A percentile compares a stretch with the other conserved stretches of the same genome.
phyloP scores from a whole-genome alignment of 2,113 vertebrate species.

The Archocentrus centrarchus region DNA sequence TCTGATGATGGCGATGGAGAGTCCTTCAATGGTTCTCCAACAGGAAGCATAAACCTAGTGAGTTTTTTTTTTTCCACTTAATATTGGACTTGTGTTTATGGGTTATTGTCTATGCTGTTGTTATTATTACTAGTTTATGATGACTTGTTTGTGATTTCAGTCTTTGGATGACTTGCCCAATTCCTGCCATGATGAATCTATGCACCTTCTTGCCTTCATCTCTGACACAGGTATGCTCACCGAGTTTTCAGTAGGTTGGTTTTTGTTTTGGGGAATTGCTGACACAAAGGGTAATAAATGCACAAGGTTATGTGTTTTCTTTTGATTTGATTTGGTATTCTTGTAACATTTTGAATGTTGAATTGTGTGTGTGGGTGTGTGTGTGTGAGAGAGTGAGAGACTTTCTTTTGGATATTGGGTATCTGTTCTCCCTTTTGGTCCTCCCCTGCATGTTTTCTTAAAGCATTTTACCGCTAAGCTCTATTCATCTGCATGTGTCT shows the following conservation, averaged over 20 bases:
- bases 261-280: no score
- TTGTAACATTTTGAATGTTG: neutral
- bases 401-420: neutral
- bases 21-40: conserved; percentile 97
- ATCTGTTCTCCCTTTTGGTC: conserved; percentile 9
- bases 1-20: conserved; percentile 97
- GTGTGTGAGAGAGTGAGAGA: neutral
- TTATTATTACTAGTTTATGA: neutral
- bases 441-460: conserved; percentile 20
- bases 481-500: conserved; percentile 35
- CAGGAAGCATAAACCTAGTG: conserved; percentile 96
- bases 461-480: conserved; percentile 33
- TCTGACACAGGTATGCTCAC: conserved; percentile 92
- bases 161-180: conserved; percentile 96
- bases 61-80: conserved; percentile 48
- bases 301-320: neutral
- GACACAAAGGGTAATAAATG: neutral
- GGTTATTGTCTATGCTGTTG: neutral
- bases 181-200: conserved; percentile 88
- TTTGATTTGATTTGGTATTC: neutral
- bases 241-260: no score
- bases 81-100: neutral
- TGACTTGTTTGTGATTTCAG: conserved; percentile 72
- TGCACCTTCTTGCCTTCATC: conserved; percentile 94
- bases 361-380: neutral